Evolutionary conservation across 2,888 invertebrate species (phyloP).

Genomic region (Buathra laborator): DNA sequence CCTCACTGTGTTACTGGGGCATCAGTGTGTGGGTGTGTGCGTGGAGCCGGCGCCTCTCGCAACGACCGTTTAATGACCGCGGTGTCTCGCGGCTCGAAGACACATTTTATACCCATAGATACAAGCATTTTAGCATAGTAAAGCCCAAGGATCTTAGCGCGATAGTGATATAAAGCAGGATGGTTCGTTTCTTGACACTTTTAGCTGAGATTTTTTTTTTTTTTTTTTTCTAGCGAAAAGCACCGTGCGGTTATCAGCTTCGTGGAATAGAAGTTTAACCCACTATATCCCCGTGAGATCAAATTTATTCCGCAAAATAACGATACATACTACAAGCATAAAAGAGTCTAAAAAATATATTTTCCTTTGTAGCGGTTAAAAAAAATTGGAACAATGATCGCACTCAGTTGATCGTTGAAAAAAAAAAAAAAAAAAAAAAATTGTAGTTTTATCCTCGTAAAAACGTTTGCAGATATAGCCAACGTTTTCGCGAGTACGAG

Average conservation of each 20-base stretch:
- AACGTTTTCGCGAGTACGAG: background rate
- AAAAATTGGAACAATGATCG: background rate
- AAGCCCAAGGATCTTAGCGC: conserved; percentile 23
- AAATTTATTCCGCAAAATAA: background rate
- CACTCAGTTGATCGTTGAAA: background rate
- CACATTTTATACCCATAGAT: conserved; percentile 31
- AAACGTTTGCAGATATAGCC: background rate
- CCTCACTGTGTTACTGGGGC: conserved; percentile 10
- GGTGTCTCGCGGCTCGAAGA: conserved; percentile 35
- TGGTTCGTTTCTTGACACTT: background rate
- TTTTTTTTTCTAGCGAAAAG: background rate
- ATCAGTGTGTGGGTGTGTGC: conserved; percentile 9
- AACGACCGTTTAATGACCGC: conserved; percentile 61
- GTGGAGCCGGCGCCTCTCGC: conserved; percentile 27
- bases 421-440: background rate
- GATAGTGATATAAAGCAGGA: conserved; percentile 7
- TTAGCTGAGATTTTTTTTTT: background rate
- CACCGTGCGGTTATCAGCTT: background rate
- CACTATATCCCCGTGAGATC: background rate
- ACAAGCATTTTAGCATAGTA: conserved; percentile 16
- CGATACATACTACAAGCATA: background rate
- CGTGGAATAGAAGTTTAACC: background rate
- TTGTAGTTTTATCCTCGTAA: conserved; percentile 2
- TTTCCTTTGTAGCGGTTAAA: background rate
- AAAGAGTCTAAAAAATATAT: background rate